Base-by-base conservation (phyloP, 2,888 invertebrate genomes). In the Ligdia adustata region DNA sequence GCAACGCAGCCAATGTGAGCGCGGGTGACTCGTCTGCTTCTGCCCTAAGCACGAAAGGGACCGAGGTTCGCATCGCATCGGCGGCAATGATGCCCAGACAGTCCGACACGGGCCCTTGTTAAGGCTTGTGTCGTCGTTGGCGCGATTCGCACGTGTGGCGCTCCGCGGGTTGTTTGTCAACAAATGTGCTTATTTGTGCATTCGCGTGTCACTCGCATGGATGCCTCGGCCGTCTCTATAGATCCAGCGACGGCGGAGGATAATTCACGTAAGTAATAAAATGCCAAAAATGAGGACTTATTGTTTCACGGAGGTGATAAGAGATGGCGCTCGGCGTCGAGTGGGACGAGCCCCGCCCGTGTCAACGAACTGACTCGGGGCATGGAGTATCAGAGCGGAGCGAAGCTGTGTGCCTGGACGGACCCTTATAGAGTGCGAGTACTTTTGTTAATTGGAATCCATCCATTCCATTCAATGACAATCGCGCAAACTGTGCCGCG, bases 11-110 rank as follows among this genome's bases (percentile, higher is more conserved):
- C 87, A 88, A 88, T 86, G 76, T 71, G 66, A 59, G 69, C 51
- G 58, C 57, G 55, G 66, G 27, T 15, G 16, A 27, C 27, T 27
- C 32, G 26, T 52, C 55, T 55, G 59, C 59, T 42, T 62, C 71
- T 69, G 81, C 83, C 85, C 85, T 83, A 77, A 64, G 69, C 70
- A 72, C 74, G 80, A 80, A 85, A 84, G 86, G 85, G 83, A 85
- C 69, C 71, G 75, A 56, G 40, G 62, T 58, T 59, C 44, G 64
- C 64, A 32, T 20, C 38, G 47, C 2, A 5, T 22, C 22, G 22
- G 9, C 27, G 44, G 20, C 29, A 33, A 18, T 39, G 34, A 35
- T 54, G 52, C 45, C 46, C 47, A 70, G 67, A 67, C 83, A 87
- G 86, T 88, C 79, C 78, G 78, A 71, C 68, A 72, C 73, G 75